phyloP scores from a whole-genome alignment of 2,113 vertebrate species.

The Periophthalmodon schlosseri region DNA sequence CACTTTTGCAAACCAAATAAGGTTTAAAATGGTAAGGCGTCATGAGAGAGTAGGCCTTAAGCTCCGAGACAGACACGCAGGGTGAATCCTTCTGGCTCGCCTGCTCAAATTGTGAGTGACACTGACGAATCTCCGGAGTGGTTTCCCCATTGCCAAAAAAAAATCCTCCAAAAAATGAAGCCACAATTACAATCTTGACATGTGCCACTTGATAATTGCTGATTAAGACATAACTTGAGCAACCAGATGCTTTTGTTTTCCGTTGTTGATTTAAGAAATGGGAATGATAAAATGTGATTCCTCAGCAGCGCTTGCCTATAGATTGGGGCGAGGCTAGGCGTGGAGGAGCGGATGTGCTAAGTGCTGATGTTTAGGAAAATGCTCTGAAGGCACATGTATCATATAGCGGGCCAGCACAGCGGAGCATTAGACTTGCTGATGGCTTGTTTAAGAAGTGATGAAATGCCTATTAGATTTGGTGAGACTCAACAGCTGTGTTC shows the following conservation, averaged over 20 bases:
- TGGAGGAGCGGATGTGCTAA: constrained; percentile 51
- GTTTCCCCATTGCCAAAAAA: constrained; percentile 19
- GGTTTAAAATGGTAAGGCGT: constrained; percentile 76
- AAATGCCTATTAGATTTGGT: constrained; percentile 64
- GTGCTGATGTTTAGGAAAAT: constrained; percentile 74
- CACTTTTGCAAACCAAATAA: constrained; percentile 81
- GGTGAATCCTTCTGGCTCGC: constrained; percentile 65
- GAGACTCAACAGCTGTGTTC: constrained; percentile 69
- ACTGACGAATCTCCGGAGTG: constrained; percentile 39
- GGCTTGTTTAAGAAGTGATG: constrained; percentile 71
- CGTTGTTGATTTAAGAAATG: constrained; percentile 59
- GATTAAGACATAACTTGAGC: constrained; percentile 53
- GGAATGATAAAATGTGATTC: constrained; percentile 43
- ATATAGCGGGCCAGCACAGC: constrained; percentile 43
- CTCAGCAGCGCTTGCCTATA: constrained; percentile 52
- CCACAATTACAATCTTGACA: constrained; percentile 40
- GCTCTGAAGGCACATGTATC: constrained; percentile 68
- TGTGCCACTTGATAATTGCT: constrained; percentile 52
- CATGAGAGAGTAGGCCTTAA: constrained; percentile 76
- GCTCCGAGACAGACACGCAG: constrained; percentile 69
- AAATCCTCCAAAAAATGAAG: constrained; percentile 35
- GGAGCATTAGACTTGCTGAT: constrained; percentile 69
- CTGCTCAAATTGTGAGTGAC: constrained; percentile 61
- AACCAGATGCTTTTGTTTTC: constrained; percentile 50
- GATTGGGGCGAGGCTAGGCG: constrained; percentile 36